These are phyloP conservation scores for Motacilla tschutschensis DNA, from an alignment of 2,113 vertebrate species.

Conservation along the genomic window DNA sequence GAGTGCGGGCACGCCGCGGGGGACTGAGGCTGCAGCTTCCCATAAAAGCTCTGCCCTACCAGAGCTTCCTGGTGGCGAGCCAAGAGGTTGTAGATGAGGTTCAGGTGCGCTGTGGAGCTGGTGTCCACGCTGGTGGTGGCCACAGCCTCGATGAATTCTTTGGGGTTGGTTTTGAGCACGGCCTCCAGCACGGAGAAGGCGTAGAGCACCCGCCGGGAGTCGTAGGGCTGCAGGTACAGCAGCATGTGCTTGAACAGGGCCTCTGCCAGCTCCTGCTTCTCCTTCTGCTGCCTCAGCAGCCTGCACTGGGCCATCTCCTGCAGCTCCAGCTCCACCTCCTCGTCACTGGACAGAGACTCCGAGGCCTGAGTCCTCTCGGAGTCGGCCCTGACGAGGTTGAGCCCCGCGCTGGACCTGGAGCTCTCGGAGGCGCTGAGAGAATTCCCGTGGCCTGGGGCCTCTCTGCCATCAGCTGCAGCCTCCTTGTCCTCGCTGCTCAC, in stretches of 20 bases:
- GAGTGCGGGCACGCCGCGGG: slow-evolving; percentile 78
- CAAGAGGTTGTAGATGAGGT: slow-evolving; percentile 91
- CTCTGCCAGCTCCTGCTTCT: slow-evolving; percentile 81
- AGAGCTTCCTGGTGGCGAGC: slow-evolving; percentile 92
- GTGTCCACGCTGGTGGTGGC: slow-evolving; percentile 86
- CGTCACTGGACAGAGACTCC: slow-evolving; percentile 91
- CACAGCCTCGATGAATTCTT: slow-evolving; percentile 87
- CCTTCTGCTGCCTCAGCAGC: slow-evolving; percentile 81
- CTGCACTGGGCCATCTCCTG: slow-evolving; percentile 80
- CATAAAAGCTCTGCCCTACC: slow-evolving; percentile 88
- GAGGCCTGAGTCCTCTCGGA: slow-evolving; percentile 91
- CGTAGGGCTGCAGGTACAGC: slow-evolving; percentile 86
- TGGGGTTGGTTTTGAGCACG: slow-evolving; percentile 87
- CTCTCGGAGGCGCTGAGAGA: not conserved
- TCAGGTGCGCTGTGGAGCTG: slow-evolving; percentile 88
- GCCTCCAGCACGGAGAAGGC: slow-evolving; percentile 89
- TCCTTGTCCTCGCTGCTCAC: slow-evolving; percentile 66
- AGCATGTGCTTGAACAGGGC: slow-evolving; percentile 89
- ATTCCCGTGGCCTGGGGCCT: not conserved
- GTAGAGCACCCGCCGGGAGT: slow-evolving; percentile 84
- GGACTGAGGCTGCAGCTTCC: slow-evolving; percentile 77
- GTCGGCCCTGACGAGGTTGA: slow-evolving; percentile 74
- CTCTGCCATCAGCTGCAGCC: not conserved
- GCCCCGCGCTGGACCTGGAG: not conserved
- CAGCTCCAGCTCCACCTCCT: slow-evolving; percentile 86